Conservation (phyloP, 2,888 invertebrate species). For the Galeruca laticollis region DNA sequence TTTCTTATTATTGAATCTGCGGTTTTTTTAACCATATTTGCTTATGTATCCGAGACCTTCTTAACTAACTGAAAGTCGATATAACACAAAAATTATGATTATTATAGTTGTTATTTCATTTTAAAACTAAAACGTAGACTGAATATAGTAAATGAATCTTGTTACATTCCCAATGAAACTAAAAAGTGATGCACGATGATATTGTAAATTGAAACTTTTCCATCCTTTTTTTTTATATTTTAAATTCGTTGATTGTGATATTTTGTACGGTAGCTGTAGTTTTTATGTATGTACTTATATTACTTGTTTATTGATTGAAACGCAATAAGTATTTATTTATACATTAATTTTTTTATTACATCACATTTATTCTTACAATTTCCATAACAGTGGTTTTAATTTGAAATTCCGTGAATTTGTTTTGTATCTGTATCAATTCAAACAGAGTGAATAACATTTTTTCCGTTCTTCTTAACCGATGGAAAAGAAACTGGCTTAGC, state of each 20-base stretch:
- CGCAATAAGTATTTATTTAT: constrained; percentile 43
- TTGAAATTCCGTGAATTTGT: not conserved
- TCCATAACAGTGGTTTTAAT: not conserved
- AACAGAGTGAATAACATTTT: no score
- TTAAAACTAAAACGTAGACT: not conserved
- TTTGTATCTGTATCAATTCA: not conserved
- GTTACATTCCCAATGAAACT: constrained; percentile 24
- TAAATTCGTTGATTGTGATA: constrained; percentile 46
- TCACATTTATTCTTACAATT: not conserved
- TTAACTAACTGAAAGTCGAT: no score
- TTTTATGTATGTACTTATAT: constrained; percentile 41
- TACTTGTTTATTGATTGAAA: constrained; percentile 31
- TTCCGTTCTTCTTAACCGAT: no score
- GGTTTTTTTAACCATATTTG: no score
- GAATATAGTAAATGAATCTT: constrained; percentile 13
- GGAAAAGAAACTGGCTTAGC: no score
- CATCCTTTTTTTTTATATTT: constrained; percentile 38
- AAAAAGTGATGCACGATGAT: constrained; percentile 45
- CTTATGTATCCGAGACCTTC: no score
- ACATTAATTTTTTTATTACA: constrained; percentile 2
- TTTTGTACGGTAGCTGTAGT: constrained; percentile 44
- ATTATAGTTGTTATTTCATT: not conserved
- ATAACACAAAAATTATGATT: no score
- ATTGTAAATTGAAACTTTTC: constrained; percentile 43
- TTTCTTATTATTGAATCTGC: no score